Base-by-base conservation (phyloP, 2,797 vertebrate genomes). In the Gallinago solitaria region DNA sequence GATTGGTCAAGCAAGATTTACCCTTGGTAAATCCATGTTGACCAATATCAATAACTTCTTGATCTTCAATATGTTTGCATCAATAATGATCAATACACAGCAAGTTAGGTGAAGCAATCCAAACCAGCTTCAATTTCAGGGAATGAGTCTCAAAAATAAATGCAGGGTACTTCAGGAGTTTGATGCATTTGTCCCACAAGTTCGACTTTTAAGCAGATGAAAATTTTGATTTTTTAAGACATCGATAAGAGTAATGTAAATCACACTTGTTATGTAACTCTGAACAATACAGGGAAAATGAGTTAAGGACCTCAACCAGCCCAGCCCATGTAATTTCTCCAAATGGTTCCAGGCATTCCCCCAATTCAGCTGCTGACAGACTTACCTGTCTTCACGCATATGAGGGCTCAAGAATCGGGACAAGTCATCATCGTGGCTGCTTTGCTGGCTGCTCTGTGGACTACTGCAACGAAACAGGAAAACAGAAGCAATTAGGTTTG, bases 351-450 rank as follows among this genome's bases (percentile, higher is more conserved):
- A 74, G 19, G 17, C 17, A 8, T 13, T 32, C 21, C 32, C 13
- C 32, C 3, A 17, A 1, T 12, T 13, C 32, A 8, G 39, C 65
- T 3, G 6, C 5, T 13, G 23, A 24, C 97, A 17, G 23, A 25
- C 97, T 94, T 83, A 99, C 99, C 98, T 98, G 97, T 99, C 98
- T 81, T 99, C 98, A 5, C 95, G 91, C 51, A 89, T 89, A 28
- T 95, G 96, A 48, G 99, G 99, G 96, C 98, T 99, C 98, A 99
- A 89, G 98, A 99, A 98, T 24, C 99, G 98, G 61, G 96, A 96
- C 0, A 91, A 85, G 78, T 99, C 99, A 9, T 99, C 99, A 1
- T 99, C 99, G 16, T 99, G 99, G 98, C 99, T 99, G 97, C 99
- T 99, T 84, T 98, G 98, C 88, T 98, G 98, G 90, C 98, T 98